Conservation (phyloP, 2,888 invertebrate species). For the Alloplasta piceator region DNA sequence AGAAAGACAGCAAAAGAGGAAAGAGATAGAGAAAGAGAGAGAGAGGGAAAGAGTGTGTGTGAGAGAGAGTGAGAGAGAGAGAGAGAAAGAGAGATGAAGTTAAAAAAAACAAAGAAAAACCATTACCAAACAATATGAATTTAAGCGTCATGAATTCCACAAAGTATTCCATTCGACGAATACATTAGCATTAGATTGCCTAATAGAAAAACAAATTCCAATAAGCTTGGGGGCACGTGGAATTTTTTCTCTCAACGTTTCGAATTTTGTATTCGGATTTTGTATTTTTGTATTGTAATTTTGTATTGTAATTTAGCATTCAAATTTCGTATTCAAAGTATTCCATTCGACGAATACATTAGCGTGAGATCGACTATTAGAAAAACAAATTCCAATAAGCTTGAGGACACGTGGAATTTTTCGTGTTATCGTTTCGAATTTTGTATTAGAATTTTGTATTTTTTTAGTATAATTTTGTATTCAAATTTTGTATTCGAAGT, state of each 20-base stretch:
- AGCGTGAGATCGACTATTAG: slow-evolving; percentile 39
- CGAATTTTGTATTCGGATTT: neutral
- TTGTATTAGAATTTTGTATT: no score
- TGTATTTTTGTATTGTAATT: no score
- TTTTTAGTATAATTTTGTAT: no score
- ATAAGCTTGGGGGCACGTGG: slow-evolving; percentile 39
- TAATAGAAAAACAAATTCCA: slow-evolving; percentile 51
- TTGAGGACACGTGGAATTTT: slow-evolving; percentile 43
- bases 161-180: slow-evolving; percentile 59
- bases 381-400: slow-evolving; percentile 49
- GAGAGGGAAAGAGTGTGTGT: slow-evolving; percentile 8
- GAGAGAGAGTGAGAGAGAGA: neutral
- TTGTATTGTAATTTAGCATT: no score
- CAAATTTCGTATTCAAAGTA: slow-evolving; percentile 32
- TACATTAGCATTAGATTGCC: slow-evolving; percentile 43
- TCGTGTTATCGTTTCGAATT: slow-evolving; percentile 8
- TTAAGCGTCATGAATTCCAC: slow-evolving; percentile 59
- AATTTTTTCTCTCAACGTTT: slow-evolving; percentile 37
- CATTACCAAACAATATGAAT: slow-evolving; percentile 62
- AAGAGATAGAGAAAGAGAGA: slow-evolving; percentile 12
- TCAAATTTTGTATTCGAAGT: slow-evolving; percentile 23
- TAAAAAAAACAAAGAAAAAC: slow-evolving; percentile 20
- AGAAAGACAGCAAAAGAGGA: slow-evolving; percentile 11
- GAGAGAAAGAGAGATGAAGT: slow-evolving; percentile 1
- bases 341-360: slow-evolving; percentile 54